Evolutionary conservation across 2,113 vertebrate species (phyloP).

Genomic region (Pollimyrus isidori): DNA sequence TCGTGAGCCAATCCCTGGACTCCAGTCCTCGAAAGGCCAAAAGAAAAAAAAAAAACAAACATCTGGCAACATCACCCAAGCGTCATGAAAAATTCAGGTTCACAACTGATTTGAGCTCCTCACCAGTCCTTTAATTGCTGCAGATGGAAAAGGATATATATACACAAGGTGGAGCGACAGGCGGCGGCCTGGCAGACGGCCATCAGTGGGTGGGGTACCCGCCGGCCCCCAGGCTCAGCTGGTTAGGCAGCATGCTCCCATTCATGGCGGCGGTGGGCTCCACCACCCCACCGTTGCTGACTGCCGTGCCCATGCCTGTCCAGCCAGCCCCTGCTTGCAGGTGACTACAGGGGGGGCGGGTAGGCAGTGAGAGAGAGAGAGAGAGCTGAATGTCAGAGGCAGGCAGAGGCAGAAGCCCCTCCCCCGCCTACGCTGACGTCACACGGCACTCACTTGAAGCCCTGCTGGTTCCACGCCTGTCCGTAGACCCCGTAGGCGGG

Average conservation of each 20-base stretch:
- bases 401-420: not conserved
- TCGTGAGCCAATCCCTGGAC: conserved; percentile 28
- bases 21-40: conserved; percentile 6
- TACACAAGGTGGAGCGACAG: conserved; percentile 53
- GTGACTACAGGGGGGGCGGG: conserved; percentile 64
- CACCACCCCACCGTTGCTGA: conserved; percentile 65
- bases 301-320: conserved; percentile 69
- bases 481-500: conserved; percentile 87
- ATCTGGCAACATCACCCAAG: not conserved
- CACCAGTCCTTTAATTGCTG: conserved; percentile 62
- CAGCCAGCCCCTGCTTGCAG: conserved; percentile 78
- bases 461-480: conserved; percentile 93
- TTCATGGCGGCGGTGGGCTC: conserved; percentile 77
- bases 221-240: conserved; percentile 78
- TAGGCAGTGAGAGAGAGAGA: conserved; percentile 29
- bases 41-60: not conserved
- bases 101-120: conserved; percentile 40
- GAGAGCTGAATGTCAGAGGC: conserved; percentile 56
- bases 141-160: conserved; percentile 61
- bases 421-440: not conserved
- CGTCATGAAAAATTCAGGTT: conserved; percentile 9
- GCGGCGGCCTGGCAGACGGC: conserved; percentile 54
- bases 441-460: conserved; percentile 79
- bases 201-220: conserved; percentile 85
- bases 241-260: conserved; percentile 76